A percentile compares a stretch with the other conserved stretches of the same genome.
Conservation (phyloP, 2,888 invertebrate genomes). For the Trimorus sp. region DNA sequence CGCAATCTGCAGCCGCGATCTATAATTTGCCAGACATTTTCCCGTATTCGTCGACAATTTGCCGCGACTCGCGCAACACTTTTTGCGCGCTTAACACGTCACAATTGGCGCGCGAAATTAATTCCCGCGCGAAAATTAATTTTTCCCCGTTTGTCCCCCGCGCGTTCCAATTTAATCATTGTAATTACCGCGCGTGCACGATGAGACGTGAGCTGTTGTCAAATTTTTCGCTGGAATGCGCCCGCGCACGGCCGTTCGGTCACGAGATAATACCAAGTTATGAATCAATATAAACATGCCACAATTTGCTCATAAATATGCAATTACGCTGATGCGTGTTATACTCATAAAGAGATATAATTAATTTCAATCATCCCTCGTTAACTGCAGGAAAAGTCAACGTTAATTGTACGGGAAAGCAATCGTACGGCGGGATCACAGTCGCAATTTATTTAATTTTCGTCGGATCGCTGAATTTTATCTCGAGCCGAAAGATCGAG, state of each 20-base stretch:
- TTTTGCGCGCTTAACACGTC: conserved; percentile 8
- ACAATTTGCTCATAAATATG: conserved; percentile 32
- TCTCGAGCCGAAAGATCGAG: neutral
- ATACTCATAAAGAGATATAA: conserved; percentile 16
- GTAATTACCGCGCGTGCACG: conserved; percentile 22
- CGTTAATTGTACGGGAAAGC: conserved; percentile 15
- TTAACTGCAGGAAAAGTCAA: conserved; percentile 10
- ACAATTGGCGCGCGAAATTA: conserved; percentile 20
- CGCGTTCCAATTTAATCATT: conserved; percentile 43
- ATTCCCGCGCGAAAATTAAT: conserved; percentile 25
- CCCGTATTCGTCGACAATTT: conserved; percentile 52
- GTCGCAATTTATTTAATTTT: conserved; percentile 4
- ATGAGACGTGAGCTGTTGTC: conserved; percentile 37
- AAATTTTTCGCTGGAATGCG: conserved; percentile 18
- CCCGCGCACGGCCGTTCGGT: neutral
- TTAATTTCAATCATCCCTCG: conserved; percentile 21
- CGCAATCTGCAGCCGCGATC: conserved; percentile 35
- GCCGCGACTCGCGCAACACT: conserved; percentile 10
- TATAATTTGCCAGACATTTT: conserved; percentile 57
- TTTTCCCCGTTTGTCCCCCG: conserved; percentile 17
- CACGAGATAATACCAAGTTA: conserved; percentile 24
- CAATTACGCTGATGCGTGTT: conserved; percentile 22
- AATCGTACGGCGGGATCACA: neutral
- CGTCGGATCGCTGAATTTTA: neutral
- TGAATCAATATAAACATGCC: conserved; percentile 32